Percentiles rank a stretch among this genome's conserved stretches.
These are phyloP conservation scores for Erythrocercus mccallii DNA, from an alignment of 2,113 vertebrate species.

Conservation along the genomic window DNA sequence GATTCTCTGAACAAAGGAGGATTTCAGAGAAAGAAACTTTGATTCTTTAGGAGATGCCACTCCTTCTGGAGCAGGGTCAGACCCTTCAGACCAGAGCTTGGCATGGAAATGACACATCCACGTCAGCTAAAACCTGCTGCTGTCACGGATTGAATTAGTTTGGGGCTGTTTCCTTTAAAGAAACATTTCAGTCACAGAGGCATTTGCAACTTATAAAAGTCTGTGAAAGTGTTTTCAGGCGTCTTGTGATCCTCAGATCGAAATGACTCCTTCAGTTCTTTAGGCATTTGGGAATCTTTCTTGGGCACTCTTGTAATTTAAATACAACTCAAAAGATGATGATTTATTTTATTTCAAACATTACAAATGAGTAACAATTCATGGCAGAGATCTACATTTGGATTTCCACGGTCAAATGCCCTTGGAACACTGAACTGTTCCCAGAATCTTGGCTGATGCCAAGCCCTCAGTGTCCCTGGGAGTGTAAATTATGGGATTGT, in stretches of 20 bases:
- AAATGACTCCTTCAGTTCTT: constrained; percentile 61
- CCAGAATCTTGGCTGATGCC: background rate
- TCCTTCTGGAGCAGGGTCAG: background rate
- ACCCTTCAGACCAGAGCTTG: background rate
- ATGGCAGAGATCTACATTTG: background rate
- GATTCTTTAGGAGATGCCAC: background rate
- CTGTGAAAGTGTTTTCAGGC: constrained; percentile 48
- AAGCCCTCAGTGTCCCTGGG: background rate
- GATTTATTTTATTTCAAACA: constrained; percentile 40
- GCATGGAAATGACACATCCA: background rate
- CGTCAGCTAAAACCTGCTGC: background rate
- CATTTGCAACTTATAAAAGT: background rate
- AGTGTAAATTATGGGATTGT: background rate
- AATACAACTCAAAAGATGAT: constrained; percentile 40
- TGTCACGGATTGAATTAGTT: background rate
- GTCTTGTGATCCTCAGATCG: constrained; percentile 62
- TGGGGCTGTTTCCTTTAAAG: background rate
- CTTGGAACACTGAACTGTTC: background rate
- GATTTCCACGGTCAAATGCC: background rate
- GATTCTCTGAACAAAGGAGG: background rate
- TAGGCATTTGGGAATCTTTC: constrained; percentile 31
- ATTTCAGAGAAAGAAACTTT: background rate
- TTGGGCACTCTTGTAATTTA: constrained; percentile 42
- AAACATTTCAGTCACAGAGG: constrained; percentile 35
- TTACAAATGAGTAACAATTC: constrained; percentile 14